Conservation (phyloP, 2,113 vertebrate genomes). For the Laticauda colubrina region DNA sequence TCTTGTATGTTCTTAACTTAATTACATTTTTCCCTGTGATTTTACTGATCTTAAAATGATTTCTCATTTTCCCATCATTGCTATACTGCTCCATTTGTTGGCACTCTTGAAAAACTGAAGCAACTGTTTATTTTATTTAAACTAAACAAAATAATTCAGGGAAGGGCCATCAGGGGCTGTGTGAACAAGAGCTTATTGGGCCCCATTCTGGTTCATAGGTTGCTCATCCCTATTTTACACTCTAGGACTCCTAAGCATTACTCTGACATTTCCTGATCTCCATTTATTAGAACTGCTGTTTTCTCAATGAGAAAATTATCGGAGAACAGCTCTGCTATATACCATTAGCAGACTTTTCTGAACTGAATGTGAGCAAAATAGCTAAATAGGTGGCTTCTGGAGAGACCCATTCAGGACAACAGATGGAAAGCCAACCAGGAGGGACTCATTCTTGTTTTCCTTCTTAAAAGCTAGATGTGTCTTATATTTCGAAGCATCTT, state of each 20-base stretch:
- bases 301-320: accelerated
- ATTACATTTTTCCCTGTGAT: background rate
- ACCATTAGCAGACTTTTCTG: no score
- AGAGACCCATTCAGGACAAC: background rate
- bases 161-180: background rate
- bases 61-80: background rate
- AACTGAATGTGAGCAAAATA: accelerated
- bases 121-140: background rate
- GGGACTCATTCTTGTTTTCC: no score
- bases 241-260: background rate
- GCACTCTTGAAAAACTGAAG: background rate
- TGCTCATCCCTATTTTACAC: background rate
- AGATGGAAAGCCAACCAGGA: background rate
- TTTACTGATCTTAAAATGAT: background rate
- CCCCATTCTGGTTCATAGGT: background rate
- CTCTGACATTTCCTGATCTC: background rate
- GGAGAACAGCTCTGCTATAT: background rate
- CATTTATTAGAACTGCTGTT: background rate
- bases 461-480: no score
- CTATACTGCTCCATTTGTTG: background rate
- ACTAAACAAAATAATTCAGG: background rate
- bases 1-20: background rate
- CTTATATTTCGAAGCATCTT: no score
- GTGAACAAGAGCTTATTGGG: background rate
- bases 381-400: accelerated